Conservation (phyloP, 2,888 invertebrate genomes). For the Caenorhabditis sulstoni region DNA sequence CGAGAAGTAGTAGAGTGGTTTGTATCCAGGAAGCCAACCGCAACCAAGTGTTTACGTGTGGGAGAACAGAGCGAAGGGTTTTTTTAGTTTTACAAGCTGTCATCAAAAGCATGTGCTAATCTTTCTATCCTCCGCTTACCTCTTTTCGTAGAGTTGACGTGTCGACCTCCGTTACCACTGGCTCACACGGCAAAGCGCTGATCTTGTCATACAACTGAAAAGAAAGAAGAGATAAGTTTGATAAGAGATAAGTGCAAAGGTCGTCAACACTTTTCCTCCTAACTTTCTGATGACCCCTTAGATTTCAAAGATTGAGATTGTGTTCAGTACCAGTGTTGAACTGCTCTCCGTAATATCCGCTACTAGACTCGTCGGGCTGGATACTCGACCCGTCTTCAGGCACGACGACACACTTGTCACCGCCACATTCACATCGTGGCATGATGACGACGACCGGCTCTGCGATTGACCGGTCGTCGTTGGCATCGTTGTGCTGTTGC, state of each 20-base stretch:
- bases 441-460: constrained; percentile 52
- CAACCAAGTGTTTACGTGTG: constrained; percentile 37
- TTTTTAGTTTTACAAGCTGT: constrained; percentile 44
- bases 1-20: background rate
- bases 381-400: constrained; percentile 44
- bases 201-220: constrained; percentile 81
- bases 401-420: constrained; percentile 41
- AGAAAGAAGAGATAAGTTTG: no score
- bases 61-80: background rate
- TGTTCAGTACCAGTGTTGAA: constrained; percentile 49
- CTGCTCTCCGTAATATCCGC: constrained; percentile 60
- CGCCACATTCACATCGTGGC: constrained; percentile 59
- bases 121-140: constrained; percentile 66
- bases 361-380: constrained; percentile 60
- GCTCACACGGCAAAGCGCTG: constrained; percentile 70
- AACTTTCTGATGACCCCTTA: background rate
- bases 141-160: constrained; percentile 73
- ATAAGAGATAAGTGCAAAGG: constrained; percentile 35
- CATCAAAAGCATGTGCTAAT: constrained; percentile 23
- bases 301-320: background rate
- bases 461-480: constrained; percentile 38
- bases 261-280: background rate
- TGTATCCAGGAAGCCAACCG: constrained; percentile 2
- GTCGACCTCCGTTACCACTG: constrained; percentile 73
- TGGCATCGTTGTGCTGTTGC: background rate